Evolutionary conservation across 2,888 invertebrate genomes (phyloP).

Genomic region (Cremastobaeus sp.): DNA sequence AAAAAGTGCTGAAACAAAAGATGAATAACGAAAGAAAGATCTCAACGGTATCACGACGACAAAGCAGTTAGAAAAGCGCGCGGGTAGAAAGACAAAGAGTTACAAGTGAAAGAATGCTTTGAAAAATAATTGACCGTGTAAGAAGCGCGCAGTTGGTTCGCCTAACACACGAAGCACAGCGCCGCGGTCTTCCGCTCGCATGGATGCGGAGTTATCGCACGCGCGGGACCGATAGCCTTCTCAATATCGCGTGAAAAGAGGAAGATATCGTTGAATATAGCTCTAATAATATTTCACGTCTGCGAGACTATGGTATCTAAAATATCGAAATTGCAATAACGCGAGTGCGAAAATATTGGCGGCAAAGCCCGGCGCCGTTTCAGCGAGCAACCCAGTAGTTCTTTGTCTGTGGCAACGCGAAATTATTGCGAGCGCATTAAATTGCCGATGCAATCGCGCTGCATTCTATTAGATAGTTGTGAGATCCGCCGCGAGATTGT

Average conservation of each 20-base stretch:
- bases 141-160: too few relatives aligned
- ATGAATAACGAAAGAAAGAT: constrained; percentile 11
- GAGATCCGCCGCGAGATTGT: background rate
- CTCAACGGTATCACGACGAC: constrained; percentile 6
- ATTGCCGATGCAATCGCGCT: background rate
- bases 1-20: constrained; percentile 20
- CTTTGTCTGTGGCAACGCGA: constrained; percentile 1
- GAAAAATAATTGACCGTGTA: constrained; percentile 43
- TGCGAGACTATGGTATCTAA: constrained; percentile 47
- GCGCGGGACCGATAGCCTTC: constrained; percentile 54
- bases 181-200: too few relatives aligned
- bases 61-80: constrained; percentile 1
- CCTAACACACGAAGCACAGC: too few relatives aligned
- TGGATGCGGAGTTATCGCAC: constrained; percentile 52
- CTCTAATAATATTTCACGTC: constrained; percentile 58
- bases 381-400: background rate
- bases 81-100: background rate
- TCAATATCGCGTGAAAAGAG: constrained; percentile 55
- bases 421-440: constrained; percentile 6
- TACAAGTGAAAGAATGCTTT: background rate
- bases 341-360: constrained; percentile 31
- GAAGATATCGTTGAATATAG: constrained; percentile 53
- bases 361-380: constrained; percentile 9
- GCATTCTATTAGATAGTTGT: constrained; percentile 5
- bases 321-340: constrained; percentile 50